Evolutionary conservation across 1,140 invertebrate species (phyloP).

Genomic region (Tetramorium simillimum): DNA sequence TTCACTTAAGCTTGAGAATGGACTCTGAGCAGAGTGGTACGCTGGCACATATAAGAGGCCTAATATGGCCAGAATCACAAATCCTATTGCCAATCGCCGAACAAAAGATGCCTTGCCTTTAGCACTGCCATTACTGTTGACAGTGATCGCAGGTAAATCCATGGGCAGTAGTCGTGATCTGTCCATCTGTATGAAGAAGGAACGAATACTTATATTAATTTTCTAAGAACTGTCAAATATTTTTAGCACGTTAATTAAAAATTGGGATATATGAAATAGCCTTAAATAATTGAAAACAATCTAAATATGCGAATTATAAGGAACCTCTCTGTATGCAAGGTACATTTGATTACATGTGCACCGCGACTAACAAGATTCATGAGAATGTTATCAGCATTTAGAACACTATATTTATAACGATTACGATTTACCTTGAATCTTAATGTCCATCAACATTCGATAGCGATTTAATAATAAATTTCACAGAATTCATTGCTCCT

Average conservation of each 20-base stretch:
- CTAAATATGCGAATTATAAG: not conserved
- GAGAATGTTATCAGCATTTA: not conserved
- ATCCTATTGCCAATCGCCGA: conserved; percentile 79
- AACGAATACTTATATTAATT: conserved; percentile 23
- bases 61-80: conserved; percentile 79
- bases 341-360: not conserved
- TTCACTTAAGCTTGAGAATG: conserved; percentile 82
- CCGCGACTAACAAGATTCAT: not conserved
- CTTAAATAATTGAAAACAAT: not conserved
- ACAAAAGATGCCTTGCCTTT: conserved; percentile 81
- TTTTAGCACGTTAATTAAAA: not conserved
- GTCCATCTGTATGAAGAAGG: conserved; percentile 75
- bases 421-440: not conserved
- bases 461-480: not conserved
- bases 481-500: not conserved
- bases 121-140: conserved; percentile 68
- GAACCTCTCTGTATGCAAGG: not conserved
- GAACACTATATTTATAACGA: not conserved
- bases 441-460: not conserved
- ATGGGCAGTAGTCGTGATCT: conserved; percentile 75
- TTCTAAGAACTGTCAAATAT: not conserved
- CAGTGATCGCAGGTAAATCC: conserved; percentile 75
- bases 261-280: not conserved
- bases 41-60: conserved; percentile 83
- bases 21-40: conserved; percentile 82